Base-by-base conservation (phyloP, 2,113 vertebrate species). In the Zosterops lateralis region DNA sequence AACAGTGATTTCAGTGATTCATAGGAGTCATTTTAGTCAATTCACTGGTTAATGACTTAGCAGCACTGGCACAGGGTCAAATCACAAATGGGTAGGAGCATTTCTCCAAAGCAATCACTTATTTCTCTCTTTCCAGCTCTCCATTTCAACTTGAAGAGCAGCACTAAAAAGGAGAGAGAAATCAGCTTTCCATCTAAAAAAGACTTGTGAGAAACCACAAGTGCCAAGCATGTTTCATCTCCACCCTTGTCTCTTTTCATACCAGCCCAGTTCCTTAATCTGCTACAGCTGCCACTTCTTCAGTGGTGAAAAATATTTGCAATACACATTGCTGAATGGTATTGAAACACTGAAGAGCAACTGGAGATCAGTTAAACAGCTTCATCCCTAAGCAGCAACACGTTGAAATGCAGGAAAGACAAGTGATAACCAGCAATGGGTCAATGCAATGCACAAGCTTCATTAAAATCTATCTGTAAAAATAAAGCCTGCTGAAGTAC, bases 11-110 rank as follows among this genome's bases (percentile, higher is more conserved):
- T 84, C 71, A 70, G 66, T 3, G 0, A 87, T 89, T 95, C 77
- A 93, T n/a, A 84, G 34, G 57, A 92, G 61, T 57, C 34, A 61
- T 94, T 94, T 91, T 32, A 91, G 81, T 66, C 80, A 81, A 71
- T 74, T 40, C 71, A 48, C 42, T 51, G 28, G n/a, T 51, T 95
- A 92, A 93, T 40, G 58, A 68, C 54, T 82, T 75, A 74, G 81
- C 4, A 2, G 87, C 58, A 24, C 78, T 58, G 50, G 64, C 51
- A 76, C 31, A 68, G 91, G 62, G 84, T 87, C 84, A 89, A 89
- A 87, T 80, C 73, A 81, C 57, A 76, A 91, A 79, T 19, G 71
- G 40, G 26, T 67, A 48, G 85, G 56, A 92, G 32, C 47, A 51
- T 87, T 93, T 89, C 51, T 84, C 65, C 73, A 56, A 9, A 14